Base-by-base conservation (phyloP, 2,113 vertebrate species). In the Elanus axillaris region DNA sequence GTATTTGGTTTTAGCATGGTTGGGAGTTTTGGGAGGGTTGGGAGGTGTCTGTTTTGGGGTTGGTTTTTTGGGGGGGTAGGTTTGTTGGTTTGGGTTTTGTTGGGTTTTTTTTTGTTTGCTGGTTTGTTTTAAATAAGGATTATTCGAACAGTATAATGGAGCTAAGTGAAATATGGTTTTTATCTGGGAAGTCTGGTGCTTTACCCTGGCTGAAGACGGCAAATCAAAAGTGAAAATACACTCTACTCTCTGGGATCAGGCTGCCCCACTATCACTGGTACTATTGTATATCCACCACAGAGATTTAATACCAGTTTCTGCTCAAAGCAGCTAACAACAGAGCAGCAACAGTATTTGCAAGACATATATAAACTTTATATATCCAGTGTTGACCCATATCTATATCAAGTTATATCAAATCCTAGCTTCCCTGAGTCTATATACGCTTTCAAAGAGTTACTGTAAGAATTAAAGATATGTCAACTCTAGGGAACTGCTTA, bases 1-100 rank as follows among this genome's bases (percentile, higher is more conserved):
- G 50, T 45, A 38, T 64, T 52, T 56, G 27, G 36, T 29, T 73
- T 52, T 50, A 58, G 15, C 59, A 58, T 59, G 16, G 13, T 27
- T 63, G n/a, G 21, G 31, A 9, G 4, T 32, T 74, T 67, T 38
- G 9, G 52, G n/a, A 62, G 43, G 11, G 29, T 26, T 59, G 21
- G 7, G 23, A 6, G 4, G 0, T 27, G 52, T 27, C 26, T 53
- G 31, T 13, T 72, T 50, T 8, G 4, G 29, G 7, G 1, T 6
- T 72, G n/a, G n/a, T n/a, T 16, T 43, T 53, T 12, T n/a, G 64
- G 4, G 16, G 7, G 52, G 27, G 52, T 47, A 29, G 9, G 14
- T 48, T 75, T 31, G 26, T 53, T 63, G 34, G 27, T 38, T 47
- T 15, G 52, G 52, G 10, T 31, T 16, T 25, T 20, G 40, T 18